Evolutionary conservation across 1,140 invertebrate species (phyloP).

Genomic region (Danaus plexippus): DNA sequence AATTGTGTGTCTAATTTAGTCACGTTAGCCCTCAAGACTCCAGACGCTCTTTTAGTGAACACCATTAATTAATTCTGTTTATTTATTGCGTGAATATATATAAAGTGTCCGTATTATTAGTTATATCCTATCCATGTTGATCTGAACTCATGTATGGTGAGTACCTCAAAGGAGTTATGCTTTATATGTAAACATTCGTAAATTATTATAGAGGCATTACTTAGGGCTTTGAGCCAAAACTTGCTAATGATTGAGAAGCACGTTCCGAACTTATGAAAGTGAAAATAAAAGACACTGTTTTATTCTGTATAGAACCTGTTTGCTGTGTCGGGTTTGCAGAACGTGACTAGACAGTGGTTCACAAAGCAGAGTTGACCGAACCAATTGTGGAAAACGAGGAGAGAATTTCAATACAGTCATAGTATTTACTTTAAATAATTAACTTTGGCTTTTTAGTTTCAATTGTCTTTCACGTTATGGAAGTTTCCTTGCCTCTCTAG

Average conservation of each 20-base stretch:
- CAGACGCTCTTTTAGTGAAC: conserved; percentile 4
- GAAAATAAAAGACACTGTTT: conserved; percentile 50
- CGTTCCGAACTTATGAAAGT: conserved; percentile 42
- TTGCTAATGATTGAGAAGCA: conserved; percentile 44
- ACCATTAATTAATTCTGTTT: too few species aligned
- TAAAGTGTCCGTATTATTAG: not conserved
- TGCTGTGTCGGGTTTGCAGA: conserved; percentile 59
- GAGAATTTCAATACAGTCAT: too few species aligned
- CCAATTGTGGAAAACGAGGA: conserved; percentile 29
- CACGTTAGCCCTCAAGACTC: conserved; percentile 22
- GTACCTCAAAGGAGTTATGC: too few species aligned
- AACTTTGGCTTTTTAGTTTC: too few species aligned
- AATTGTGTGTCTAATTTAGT: conserved; percentile 44
- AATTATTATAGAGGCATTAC: too few species aligned
- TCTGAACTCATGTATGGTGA: too few species aligned
- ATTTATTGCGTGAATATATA: too few species aligned
- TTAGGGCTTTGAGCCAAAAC: conserved; percentile 19
- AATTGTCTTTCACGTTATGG: too few species aligned
- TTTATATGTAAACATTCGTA: too few species aligned
- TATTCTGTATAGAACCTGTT: conserved; percentile 53
- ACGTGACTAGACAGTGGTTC: conserved; percentile 64
- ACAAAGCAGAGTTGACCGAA: conserved; percentile 38
- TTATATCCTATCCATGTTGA: too few species aligned
- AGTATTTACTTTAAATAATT: too few species aligned
- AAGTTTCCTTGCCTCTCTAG: too few species aligned